These are phyloP conservation scores for Cotesia chilonis DNA, from an alignment of 1,140 invertebrate species.

Conservation along the genomic window DNA sequence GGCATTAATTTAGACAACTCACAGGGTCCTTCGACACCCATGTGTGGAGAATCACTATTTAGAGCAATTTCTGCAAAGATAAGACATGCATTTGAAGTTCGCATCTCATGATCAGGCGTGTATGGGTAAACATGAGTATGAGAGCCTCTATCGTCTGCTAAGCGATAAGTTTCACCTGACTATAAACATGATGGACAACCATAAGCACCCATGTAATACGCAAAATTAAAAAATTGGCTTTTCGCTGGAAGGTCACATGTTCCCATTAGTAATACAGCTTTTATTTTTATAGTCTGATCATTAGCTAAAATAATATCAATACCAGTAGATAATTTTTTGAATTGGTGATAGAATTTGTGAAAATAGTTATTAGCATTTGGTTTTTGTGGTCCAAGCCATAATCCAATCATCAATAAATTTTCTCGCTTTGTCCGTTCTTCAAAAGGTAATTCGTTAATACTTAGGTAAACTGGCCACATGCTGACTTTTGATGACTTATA, in stretches of 20 bases:
- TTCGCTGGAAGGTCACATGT: constrained; percentile 9
- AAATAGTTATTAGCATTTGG: constrained; percentile 25
- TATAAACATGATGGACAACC: background rate
- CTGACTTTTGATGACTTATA: background rate
- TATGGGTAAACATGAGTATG: constrained; percentile 15
- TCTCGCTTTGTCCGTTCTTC: constrained; percentile 22
- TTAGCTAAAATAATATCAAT: background rate
- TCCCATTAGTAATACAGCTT: background rate
- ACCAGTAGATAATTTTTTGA: constrained; percentile 11
- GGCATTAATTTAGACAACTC: constrained; percentile 30
- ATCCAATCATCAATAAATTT: constrained; percentile 21
- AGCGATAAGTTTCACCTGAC: background rate
- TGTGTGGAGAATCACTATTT: background rate
- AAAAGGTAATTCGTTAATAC: constrained; percentile 32
- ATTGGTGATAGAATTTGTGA: constrained; percentile 1
- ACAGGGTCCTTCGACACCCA: constrained; percentile 29
- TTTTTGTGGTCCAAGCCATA: constrained; percentile 34
- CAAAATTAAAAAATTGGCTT: background rate
- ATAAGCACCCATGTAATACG: background rate
- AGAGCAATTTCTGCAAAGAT: background rate
- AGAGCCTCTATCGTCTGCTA: background rate
- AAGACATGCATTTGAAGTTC: background rate
- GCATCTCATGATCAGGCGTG: background rate
- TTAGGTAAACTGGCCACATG: constrained; percentile 29
- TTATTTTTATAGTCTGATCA: background rate